Conservation (phyloP, 2,888 invertebrate genomes). For the Drosophila borealis region DNA sequence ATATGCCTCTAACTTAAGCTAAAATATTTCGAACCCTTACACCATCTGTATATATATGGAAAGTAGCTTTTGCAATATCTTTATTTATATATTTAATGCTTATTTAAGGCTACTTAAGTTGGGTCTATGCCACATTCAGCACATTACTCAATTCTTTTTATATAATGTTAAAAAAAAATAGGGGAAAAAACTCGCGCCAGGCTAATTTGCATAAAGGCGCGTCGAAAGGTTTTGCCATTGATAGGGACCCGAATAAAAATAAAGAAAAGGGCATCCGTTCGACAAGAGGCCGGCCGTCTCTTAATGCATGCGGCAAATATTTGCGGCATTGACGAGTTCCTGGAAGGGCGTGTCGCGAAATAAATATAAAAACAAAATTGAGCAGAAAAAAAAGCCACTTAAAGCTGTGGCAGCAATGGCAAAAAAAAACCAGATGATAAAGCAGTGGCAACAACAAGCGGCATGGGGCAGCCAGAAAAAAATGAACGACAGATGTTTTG, state of each 20-base stretch:
- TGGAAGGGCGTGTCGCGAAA: slow-evolving; percentile 69
- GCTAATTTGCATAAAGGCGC: slow-evolving; percentile 60
- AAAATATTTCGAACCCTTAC: no score
- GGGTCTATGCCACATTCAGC: slow-evolving; percentile 5
- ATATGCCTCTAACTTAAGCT: no score
- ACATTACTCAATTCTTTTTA: slow-evolving; percentile 16
- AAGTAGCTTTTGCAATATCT: slow-evolving; percentile 2
- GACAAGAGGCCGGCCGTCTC: slow-evolving; percentile 4
- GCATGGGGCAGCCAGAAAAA: slow-evolving; percentile 15
- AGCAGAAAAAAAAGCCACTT: slow-evolving; percentile 50
- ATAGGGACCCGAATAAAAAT: slow-evolving; percentile 26
- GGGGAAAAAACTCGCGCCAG: slow-evolving; percentile 9
- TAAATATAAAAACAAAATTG: slow-evolving; percentile 30
- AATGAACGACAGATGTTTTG: slow-evolving; percentile 74
- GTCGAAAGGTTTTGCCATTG: slow-evolving; percentile 39
- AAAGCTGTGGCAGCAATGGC: slow-evolving; percentile 53
- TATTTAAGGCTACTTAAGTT: slow-evolving; percentile 12
- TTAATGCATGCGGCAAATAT: slow-evolving; percentile 68
- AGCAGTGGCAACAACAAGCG: slow-evolving; percentile 9
- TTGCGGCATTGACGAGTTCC: slow-evolving; percentile 65
- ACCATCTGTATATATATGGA: no score
- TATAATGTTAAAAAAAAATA: slow-evolving; percentile 9
- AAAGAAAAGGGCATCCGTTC: slow-evolving; percentile 20
- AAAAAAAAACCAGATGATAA: slow-evolving; percentile 15
- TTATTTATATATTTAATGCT: slow-evolving; percentile 17